Percentiles rank a stretch among this genome's conserved stretches.
Evolutionary conservation across 2,797 vertebrate species (phyloP).

Genomic region (Sebastes hopkinsi): DNA sequence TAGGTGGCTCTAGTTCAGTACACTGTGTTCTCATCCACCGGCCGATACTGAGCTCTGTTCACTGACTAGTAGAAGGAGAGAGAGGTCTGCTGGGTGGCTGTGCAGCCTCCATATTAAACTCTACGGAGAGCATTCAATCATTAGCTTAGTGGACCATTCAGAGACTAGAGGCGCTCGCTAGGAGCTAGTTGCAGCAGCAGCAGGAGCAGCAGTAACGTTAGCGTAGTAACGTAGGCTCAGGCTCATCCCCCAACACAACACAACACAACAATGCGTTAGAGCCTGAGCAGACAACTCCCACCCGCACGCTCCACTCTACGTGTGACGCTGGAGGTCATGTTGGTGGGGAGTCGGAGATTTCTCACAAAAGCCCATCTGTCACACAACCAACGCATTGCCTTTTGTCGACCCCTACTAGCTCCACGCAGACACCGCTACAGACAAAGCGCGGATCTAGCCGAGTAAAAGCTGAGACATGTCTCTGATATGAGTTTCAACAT

Average conservation of each 20-base stretch:
- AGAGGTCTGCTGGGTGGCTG: slow-evolving; percentile 37
- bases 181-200: neutral
- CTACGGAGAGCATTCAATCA: slow-evolving; percentile 4
- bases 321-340: slow-evolving; percentile 78
- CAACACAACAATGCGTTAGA: slow-evolving; percentile 80
- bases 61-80: slow-evolving; percentile 14
- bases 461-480: neutral
- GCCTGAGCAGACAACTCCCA: slow-evolving; percentile 77
- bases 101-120: slow-evolving; percentile 2
- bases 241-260: slow-evolving; percentile 82
- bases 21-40: slow-evolving; percentile 82
- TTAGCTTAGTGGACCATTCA: slow-evolving; percentile 64
- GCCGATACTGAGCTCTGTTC: slow-evolving; percentile 50
- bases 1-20: slow-evolving; percentile 76
- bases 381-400: slow-evolving; percentile 50
- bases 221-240: neutral
- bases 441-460: slow-evolving; percentile 38
- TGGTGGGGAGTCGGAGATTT: slow-evolving; percentile 56
- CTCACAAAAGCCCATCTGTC: slow-evolving; percentile 80
- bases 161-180: slow-evolving; percentile 52
- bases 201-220: slow-evolving; percentile 41
- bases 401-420: slow-evolving; percentile 22
- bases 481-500: neutral
- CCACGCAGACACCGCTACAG: slow-evolving; percentile 8
- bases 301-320: slow-evolving; percentile 74